Evolutionary conservation across 2,797 vertebrate species (phyloP).

Genomic region (Pangasius larnaudii): DNA sequence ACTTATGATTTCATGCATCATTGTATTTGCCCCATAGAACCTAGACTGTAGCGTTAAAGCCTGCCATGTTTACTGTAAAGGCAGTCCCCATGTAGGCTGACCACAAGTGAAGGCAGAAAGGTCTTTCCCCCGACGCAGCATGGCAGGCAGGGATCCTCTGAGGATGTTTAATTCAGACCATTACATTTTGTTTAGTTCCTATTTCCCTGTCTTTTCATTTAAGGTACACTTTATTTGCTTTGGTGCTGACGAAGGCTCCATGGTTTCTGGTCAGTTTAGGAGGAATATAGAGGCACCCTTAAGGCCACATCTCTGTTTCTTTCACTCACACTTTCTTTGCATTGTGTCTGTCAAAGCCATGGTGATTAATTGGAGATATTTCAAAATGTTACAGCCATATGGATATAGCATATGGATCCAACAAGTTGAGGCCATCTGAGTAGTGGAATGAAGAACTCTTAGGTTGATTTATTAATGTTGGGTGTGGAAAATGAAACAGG

Average conservation of each 20-base stretch:
- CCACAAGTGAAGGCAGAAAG: conserved; percentile 43
- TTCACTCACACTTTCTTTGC: conserved; percentile 19
- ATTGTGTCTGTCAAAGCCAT: conserved; percentile 29
- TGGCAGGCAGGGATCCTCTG: conserved; percentile 30
- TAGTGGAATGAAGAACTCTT: conserved; percentile 15
- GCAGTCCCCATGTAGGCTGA: conserved; percentile 42
- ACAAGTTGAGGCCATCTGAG: conserved; percentile 19
- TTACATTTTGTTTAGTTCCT: conserved; percentile 53
- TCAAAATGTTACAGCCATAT: conserved; percentile 44
- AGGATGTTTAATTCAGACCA: conserved; percentile 51
- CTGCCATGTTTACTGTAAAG: conserved; percentile 55
- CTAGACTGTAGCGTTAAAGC: conserved; percentile 45
- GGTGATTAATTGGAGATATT: conserved; percentile 36
- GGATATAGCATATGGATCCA: background rate
- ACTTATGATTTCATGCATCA: conserved; percentile 72
- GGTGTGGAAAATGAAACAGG: conserved; percentile 47
- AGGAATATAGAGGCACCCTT: conserved; percentile 29
- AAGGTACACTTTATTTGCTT: conserved; percentile 47
- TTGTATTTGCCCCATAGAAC: conserved; percentile 61
- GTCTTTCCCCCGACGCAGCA: conserved; percentile 45
- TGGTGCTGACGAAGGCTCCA: conserved; percentile 43
- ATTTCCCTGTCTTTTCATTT: conserved; percentile 44
- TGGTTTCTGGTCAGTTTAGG: conserved; percentile 48
- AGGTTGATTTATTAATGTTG: conserved; percentile 42
- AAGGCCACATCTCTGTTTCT: conserved; percentile 27